Conservation (phyloP, 2,888 invertebrate species). For the Apomyelois bistriatella region DNA sequence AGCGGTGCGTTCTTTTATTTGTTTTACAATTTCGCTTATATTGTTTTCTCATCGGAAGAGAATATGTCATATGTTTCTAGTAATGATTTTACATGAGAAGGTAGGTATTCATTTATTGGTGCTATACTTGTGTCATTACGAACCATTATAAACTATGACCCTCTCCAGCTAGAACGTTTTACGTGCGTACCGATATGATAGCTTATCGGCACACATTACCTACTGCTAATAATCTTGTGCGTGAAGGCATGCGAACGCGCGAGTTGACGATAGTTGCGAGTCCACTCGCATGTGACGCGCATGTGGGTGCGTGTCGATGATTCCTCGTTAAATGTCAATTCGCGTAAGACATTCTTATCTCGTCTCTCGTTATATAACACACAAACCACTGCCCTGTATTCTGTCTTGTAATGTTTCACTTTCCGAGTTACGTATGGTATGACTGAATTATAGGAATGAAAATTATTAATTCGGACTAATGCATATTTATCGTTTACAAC, state of each 20-base stretch:
- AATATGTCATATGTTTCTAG: too few species aligned
- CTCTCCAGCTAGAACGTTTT: background rate
- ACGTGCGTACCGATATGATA: background rate
- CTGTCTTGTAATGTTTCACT: background rate
- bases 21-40: too few species aligned
- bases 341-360: slow-evolving; percentile 11
- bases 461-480: too few species aligned
- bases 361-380: slow-evolving; percentile 6
- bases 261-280: background rate
- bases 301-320: background rate
- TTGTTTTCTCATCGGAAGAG: too few species aligned
- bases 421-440: too few species aligned
- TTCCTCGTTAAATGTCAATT: slow-evolving; percentile 4
- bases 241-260: background rate
- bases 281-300: background rate
- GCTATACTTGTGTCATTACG: background rate
- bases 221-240: background rate
- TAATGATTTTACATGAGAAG: too few species aligned
- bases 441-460: too few species aligned
- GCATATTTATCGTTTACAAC: too few species aligned
- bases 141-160: background rate
- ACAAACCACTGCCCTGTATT: background rate
- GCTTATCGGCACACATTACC: background rate
- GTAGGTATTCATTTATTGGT: too few species aligned
- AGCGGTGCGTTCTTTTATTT: too few species aligned